Evolutionary conservation across 2,113 vertebrate species (phyloP).

Genomic region (Anoura caudifer): DNA sequence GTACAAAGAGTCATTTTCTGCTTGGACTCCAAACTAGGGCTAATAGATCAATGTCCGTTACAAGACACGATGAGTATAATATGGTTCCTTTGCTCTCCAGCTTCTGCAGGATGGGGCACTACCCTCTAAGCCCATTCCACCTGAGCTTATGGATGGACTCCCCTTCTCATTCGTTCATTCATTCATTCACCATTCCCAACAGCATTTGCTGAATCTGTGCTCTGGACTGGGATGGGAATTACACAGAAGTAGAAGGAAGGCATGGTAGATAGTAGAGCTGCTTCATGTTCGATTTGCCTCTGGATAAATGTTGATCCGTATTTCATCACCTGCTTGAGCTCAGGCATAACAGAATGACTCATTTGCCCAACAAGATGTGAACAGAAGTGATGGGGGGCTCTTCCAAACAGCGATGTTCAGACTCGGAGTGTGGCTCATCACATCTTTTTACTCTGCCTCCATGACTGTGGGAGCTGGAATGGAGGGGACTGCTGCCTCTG

Average conservation of each 20-base stretch:
- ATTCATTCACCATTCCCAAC: background rate
- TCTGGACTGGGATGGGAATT: background rate
- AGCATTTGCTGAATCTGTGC: background rate
- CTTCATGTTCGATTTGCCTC: background rate
- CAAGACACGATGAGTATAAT: background rate
- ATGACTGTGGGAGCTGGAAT: background rate
- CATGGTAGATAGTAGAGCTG: too few relatives aligned
- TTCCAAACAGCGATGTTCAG: background rate
- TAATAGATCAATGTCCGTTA: background rate
- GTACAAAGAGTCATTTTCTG: background rate
- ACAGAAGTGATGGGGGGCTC: background rate
- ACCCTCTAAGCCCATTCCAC: background rate
- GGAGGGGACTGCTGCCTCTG: accelerated
- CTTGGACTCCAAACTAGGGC: background rate
- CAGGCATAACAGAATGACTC: background rate
- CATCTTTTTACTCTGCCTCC: background rate
- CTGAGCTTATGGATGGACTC: background rate
- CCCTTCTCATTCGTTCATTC: background rate
- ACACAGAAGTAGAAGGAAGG: background rate
- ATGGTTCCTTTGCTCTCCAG: too few relatives aligned
- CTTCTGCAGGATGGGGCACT: background rate
- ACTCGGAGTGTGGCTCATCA: background rate
- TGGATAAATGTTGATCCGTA: background rate
- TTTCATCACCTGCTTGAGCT: background rate
- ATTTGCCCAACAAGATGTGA: background rate